Conservation (phyloP, 1,140 invertebrate genomes). For the Magallana angulata region DNA sequence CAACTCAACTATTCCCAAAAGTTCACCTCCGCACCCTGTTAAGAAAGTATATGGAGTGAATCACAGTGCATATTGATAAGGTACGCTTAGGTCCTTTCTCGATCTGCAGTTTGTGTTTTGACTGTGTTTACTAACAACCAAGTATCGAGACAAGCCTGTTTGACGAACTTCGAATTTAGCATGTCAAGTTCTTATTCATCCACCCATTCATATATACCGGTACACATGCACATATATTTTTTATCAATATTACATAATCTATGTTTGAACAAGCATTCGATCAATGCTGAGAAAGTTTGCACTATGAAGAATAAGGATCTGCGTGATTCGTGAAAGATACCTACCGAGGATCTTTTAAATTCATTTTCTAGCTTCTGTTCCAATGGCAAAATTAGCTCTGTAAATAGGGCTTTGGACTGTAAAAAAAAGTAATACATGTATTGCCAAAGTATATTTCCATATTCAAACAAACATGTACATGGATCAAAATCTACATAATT, state of each 20-base stretch:
- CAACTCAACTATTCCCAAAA: not conserved
- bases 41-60: not conserved
- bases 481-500: no score
- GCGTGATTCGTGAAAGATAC: not conserved
- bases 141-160: slow-evolving; percentile 14
- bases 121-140: slow-evolving; percentile 36
- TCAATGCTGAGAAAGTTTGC: no score
- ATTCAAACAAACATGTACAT: no score
- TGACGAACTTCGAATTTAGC: not conserved
- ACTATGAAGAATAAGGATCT: not conserved
- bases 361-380: slow-evolving; percentile 74
- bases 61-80: not conserved
- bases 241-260: not conserved
- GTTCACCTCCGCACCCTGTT: not conserved
- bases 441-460: not conserved
- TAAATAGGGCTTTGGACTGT: slow-evolving; percentile 72
- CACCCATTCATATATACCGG: no score
- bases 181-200: not conserved
- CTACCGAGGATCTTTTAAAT: slow-evolving; percentile 64
- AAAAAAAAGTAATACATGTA: slow-evolving; percentile 35
- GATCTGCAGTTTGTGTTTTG: slow-evolving; percentile 1
- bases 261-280: no score
- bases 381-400: slow-evolving; percentile 72
- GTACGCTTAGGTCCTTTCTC: not conserved
- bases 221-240: not conserved